phyloP scores from a whole-genome alignment of 2,113 vertebrate species.

The Perccottus glenii region DNA sequence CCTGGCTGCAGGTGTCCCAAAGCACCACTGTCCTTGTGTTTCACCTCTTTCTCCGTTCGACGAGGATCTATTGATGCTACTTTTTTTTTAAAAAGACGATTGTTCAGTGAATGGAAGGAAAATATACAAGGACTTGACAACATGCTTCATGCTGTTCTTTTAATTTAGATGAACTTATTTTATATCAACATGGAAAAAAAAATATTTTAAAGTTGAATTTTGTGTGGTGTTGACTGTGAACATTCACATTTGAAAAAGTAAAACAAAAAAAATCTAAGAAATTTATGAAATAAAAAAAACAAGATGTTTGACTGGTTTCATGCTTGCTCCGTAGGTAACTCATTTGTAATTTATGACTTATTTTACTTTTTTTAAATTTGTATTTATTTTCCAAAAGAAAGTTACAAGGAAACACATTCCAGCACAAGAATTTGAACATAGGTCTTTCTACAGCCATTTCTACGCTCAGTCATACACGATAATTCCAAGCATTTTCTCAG shows the following conservation, averaged over 20 bases:
- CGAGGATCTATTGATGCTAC: slow-evolving; percentile 53
- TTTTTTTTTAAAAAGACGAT: slow-evolving; percentile 59
- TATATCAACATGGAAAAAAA: slow-evolving; percentile 76
- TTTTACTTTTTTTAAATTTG: slow-evolving; percentile 26
- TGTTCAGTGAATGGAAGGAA: slow-evolving; percentile 58
- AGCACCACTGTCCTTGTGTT: slow-evolving; percentile 53
- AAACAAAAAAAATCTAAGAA: slow-evolving; percentile 73
- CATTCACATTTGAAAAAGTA: slow-evolving; percentile 77
- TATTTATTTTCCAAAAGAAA: slow-evolving; percentile 5
- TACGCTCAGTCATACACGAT: slow-evolving; percentile 42
- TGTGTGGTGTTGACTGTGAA: slow-evolving; percentile 80
- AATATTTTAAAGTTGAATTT: slow-evolving; percentile 73
- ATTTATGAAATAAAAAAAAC: slow-evolving; percentile 79
- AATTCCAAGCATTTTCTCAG: slow-evolving; percentile 23
- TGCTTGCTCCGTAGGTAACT: slow-evolving; percentile 32
- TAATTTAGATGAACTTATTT: slow-evolving; percentile 79
- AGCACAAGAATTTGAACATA: slow-evolving; percentile 38
- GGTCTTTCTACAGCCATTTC: slow-evolving; percentile 1
- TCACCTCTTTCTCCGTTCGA: slow-evolving; percentile 32
- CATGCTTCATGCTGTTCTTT: slow-evolving; percentile 77
- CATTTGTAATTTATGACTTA: slow-evolving; percentile 7
- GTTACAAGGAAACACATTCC: slow-evolving; percentile 24
- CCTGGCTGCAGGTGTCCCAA: slow-evolving; percentile 45
- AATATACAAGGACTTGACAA: slow-evolving; percentile 60
- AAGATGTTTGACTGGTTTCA: slow-evolving; percentile 48